Percentiles rank a stretch among this genome's conserved stretches.
Conservation (phyloP, 2,888 invertebrate species). For the Cacoxenus indagator region DNA sequence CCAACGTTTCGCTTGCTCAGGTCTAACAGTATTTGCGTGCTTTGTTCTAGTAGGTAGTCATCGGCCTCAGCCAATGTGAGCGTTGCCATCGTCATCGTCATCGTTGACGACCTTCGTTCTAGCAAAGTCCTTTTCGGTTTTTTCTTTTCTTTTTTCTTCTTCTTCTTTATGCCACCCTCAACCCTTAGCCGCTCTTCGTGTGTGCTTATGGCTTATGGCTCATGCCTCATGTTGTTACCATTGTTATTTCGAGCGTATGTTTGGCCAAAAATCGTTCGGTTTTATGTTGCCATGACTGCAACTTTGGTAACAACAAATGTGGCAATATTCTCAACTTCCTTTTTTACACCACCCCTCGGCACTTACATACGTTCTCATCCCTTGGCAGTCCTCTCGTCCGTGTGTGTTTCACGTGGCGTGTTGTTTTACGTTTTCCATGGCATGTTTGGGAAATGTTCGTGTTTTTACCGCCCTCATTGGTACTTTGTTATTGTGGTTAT, state of each 20-base stretch:
- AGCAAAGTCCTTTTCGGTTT: neutral
- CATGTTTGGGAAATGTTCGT: neutral
- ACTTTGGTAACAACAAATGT: conserved; percentile 36
- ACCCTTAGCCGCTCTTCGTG: neutral
- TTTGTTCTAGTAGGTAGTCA: neutral
- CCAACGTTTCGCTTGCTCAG: conserved; percentile 27
- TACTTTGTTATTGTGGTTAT: conserved; percentile 13
- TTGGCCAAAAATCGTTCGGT: conserved; percentile 50
- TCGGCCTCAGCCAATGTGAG: neutral
- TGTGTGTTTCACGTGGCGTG: neutral
- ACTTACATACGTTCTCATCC: neutral
- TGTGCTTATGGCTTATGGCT: neutral
- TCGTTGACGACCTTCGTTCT: neutral
- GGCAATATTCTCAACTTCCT: neutral
- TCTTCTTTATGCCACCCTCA: too few species aligned
- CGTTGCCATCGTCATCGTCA: neutral
- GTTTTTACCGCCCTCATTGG: neutral
- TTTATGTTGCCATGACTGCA: conserved; percentile 44
- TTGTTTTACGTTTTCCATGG: neutral
- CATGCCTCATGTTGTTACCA: neutral
- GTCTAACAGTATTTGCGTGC: conserved; percentile 17
- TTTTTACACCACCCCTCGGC: neutral
- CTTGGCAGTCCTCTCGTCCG: neutral
- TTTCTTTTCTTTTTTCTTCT: too few species aligned
- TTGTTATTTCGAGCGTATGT: conserved; percentile 36